Evolutionary conservation across 2,888 invertebrate species (phyloP), one percentile per base, ranked within the genome.

Genomic region (Apoda limacodes): DNA sequence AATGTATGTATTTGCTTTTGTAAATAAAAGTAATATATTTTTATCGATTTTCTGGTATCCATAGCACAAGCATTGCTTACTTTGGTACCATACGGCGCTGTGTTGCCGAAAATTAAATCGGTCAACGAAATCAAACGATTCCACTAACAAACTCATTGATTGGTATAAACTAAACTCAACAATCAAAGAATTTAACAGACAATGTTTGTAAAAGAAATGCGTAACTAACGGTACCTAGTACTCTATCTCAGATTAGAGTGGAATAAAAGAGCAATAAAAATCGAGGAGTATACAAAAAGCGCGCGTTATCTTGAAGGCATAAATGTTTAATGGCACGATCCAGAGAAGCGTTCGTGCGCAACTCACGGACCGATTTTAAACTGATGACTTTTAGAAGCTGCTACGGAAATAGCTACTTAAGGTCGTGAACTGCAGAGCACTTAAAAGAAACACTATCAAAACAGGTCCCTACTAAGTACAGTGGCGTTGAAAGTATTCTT

Each of bases 221-320:
- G 57, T 55, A 57, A 65, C 53, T 58, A 48, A 52, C 53, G 45
- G 49, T 17, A 17, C 5, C 5, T 17, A 48, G 48, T 52, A 46
- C 52, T 46, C 46, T 45, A 52, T 54, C 67, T 70, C 63, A 57
- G 67, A 71, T 70, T 60, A 54, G 45, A 46, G 55, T 60, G 61
- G 67, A 69, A 67, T 78, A 75, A 78, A 78, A 70, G 40, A 44
- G 55, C 58, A 50, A 63, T 78, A 70, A 78, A n/a, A 78, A 62
- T 58, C 54, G 55, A 60, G 54, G 55, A 61, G 53, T 56, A 53
- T 60, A 60, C 53, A 68, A 64, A 70, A 69, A 74, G 71, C 69
- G 61, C 60, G 53, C 59, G 65, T 67, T 74, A 76, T 78, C 75
- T 75, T 51, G 42, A 55, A 59, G 52, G 55, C 68, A 59, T 78